Percentiles rank a stretch among this genome's conserved stretches.
phyloP scores from a whole-genome alignment of 2,888 invertebrate species.

The Synergus umbraculus region DNA sequence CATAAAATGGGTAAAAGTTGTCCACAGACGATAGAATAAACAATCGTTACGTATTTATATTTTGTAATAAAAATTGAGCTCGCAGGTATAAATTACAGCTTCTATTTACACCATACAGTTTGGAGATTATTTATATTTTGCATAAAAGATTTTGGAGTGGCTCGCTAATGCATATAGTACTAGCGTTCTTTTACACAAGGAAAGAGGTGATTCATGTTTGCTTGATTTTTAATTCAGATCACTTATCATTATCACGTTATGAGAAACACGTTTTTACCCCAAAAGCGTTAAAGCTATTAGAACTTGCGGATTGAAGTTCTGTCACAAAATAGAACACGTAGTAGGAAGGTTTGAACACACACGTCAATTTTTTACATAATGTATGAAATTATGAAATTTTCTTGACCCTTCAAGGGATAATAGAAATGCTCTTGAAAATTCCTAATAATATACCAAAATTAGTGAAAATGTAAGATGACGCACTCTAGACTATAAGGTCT shows the following conservation, averaged over 20 bases:
- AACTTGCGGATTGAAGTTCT: background rate
- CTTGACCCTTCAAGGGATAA: background rate
- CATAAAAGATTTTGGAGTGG: background rate
- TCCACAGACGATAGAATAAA: background rate
- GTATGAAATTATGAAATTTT: background rate
- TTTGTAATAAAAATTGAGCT: constrained; percentile 1
- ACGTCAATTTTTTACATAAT: background rate
- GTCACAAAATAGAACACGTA: background rate
- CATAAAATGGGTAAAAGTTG: background rate
- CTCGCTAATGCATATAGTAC: background rate
- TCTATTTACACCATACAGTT: background rate
- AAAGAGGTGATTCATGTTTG: background rate
- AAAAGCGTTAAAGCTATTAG: background rate
- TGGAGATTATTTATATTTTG: background rate
- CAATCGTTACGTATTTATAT: background rate
- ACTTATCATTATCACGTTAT: background rate
- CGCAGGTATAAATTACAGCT: background rate
- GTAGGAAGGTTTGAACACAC: background rate
- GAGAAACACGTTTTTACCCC: background rate
- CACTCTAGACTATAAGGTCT: background rate
- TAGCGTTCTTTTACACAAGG: background rate
- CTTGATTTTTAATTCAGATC: background rate
- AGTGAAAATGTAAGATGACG: background rate
- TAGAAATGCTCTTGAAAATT: background rate
- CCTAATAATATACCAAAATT: background rate